A percentile compares a stretch with the other conserved stretches of the same genome.
phyloP scores from a whole-genome alignment of 2,888 invertebrate species.

The Ophonus ardosiacus region DNA sequence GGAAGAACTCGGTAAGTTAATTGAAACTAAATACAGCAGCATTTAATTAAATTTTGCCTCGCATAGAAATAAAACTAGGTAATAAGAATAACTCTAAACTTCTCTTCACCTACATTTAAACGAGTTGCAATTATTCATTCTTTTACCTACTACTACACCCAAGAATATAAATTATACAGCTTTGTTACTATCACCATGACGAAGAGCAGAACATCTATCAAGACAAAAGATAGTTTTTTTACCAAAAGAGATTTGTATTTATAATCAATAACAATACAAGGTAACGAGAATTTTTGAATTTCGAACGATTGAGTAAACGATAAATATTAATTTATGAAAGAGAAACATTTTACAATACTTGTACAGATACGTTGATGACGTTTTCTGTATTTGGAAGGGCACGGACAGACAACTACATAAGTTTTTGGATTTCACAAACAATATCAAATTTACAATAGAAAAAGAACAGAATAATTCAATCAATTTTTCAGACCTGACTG shows the following conservation, averaged over 20 bases:
- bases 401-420: no score
- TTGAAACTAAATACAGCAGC: slow-evolving; percentile 14
- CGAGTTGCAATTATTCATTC: background rate
- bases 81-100: slow-evolving; percentile 12
- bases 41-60: slow-evolving; percentile 7
- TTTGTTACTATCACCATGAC: background rate
- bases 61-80: background rate
- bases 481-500: no score
- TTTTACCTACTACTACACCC: background rate
- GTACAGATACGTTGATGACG: no score
- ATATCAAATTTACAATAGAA: no score
- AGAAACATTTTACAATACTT: no score
- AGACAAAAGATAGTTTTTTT: background rate
- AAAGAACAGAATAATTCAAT: no score
- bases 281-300: background rate
- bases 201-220: background rate
- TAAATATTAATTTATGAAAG: no score
- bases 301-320: no score
- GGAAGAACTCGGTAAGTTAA: slow-evolving; percentile 8
- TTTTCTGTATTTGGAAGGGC: no score
- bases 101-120: background rate
- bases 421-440: no score
- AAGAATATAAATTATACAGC: background rate
- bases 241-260: background rate
- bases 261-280: background rate